Conservation (phyloP, 1,140 invertebrate genomes). For the Lamellibrachia luymesi region DNA sequence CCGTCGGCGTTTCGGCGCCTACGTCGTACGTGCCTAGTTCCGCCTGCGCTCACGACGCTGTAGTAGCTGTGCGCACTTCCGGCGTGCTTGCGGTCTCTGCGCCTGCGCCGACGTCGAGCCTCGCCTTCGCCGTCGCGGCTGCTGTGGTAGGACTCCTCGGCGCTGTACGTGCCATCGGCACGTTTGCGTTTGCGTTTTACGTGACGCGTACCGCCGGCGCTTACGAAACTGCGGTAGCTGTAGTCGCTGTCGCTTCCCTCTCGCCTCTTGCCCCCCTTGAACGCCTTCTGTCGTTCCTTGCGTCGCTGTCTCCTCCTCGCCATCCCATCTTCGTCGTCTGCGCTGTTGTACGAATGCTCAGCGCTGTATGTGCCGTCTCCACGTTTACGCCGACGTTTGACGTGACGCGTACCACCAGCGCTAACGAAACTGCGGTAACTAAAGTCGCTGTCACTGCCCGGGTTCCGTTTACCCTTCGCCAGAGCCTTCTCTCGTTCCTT, state of each 20-base stretch:
- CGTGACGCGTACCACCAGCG: slow-evolving; percentile 45
- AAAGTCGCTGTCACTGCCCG: slow-evolving; percentile 42
- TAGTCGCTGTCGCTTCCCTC: slow-evolving; percentile 19
- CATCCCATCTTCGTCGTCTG: slow-evolving; percentile 44
- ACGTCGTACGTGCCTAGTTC: slow-evolving; percentile 48
- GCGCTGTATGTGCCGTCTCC: slow-evolving; percentile 52
- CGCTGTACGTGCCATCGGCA: slow-evolving; percentile 52
- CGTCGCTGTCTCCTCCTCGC: slow-evolving; percentile 44
- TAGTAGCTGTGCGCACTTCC: slow-evolving; percentile 53
- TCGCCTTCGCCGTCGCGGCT: slow-evolving; percentile 46
- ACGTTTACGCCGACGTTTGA: slow-evolving; percentile 40
- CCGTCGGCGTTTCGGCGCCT: slow-evolving; percentile 45
- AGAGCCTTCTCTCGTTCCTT: slow-evolving; percentile 27
- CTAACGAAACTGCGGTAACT: slow-evolving; percentile 43
- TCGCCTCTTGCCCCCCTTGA: slow-evolving; percentile 10
- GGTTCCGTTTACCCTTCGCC: slow-evolving; percentile 32
- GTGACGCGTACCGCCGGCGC: slow-evolving; percentile 51
- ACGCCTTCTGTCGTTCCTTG: slow-evolving; percentile 34
- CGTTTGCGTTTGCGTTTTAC: slow-evolving; percentile 41
- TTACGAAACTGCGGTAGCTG: slow-evolving; percentile 43
- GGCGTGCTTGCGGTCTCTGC: slow-evolving; percentile 41
- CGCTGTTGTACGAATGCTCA: slow-evolving; percentile 52
- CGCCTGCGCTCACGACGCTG: slow-evolving; percentile 51
- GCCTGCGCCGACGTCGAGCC: slow-evolving; percentile 43
- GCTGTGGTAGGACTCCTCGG: slow-evolving; percentile 52